Evolutionary conservation across 2,113 vertebrate genomes (phyloP), one percentile per base, ranked within the genome.

Genomic region (Callipepla squamata): DNA sequence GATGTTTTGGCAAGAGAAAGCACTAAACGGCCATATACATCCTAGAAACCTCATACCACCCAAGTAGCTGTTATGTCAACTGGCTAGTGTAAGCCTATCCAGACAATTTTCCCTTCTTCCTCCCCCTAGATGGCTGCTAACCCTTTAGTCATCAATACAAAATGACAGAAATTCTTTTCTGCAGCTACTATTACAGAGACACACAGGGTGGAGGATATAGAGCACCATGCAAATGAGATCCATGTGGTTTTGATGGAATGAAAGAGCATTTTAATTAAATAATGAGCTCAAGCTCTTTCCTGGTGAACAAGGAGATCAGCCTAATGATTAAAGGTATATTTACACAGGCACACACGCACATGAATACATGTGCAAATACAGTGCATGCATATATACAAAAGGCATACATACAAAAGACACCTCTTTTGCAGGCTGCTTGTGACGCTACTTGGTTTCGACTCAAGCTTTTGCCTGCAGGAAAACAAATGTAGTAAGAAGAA

Each of bases 1-100:
- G 97, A 97, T 98, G 97, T 97, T 97, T 97, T 97, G 97, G 96
- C 78, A 87, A 97, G 48, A 95, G 78, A 97, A 97, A 95, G 86
- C 76, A 91, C 48, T 93, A 89, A 97, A 89, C 0, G 4, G 72
- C 53, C 22, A 89, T 94, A 95, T 77, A 95, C 73, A 93, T 94
- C 91, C 80, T 96, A 91, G 93, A 92, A 97, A 96, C 85, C 84
- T 68, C 91, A 73, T 97, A 96, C 98, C 98, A 98, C 98, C 97
- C 98, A 98, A 96, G 97, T 96, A 96, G 97, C 58, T 86, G 67
- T 93, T 85, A 90, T 77, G 34, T 97, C 89, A 93, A 89, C 95
- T 87, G 92, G 67, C 85, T 94, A 65, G 59, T 5, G 9, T 90
- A 97, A 96, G 90, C 78, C 92, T 96, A 86, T 80, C 42, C 96